A percentile compares a stretch with the other conserved stretches of the same genome.
Conservation (phyloP, 2,888 invertebrate genomes). For the Scaptomyza flava region DNA sequence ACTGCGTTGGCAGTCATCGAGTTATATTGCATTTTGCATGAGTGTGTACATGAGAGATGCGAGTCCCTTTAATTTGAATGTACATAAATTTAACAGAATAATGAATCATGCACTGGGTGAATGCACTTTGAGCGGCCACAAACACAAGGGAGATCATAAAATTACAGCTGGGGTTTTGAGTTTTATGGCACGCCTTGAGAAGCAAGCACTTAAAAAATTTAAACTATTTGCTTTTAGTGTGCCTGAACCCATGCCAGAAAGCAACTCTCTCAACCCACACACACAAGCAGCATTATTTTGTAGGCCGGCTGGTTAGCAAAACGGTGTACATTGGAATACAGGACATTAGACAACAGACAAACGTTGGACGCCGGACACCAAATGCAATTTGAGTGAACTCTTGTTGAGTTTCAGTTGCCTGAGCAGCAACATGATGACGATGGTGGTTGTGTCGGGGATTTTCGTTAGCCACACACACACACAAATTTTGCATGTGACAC, state of each 20-base stretch:
- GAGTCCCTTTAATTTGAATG: constrained; percentile 12
- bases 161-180: constrained; percentile 11
- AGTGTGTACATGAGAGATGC: background rate
- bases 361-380: constrained; percentile 48
- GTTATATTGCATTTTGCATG: constrained; percentile 12
- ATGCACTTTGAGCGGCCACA: constrained; percentile 34
- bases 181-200: constrained; percentile 36
- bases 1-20: constrained; percentile 14
- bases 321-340: constrained; percentile 31
- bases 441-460: constrained; percentile 48
- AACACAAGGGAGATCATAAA: constrained; percentile 29
- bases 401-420: constrained; percentile 72
- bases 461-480: constrained; percentile 59
- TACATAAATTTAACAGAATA: constrained; percentile 18
- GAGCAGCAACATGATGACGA: constrained; percentile 60
- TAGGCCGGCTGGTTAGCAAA: constrained; percentile 57
- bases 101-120: constrained; percentile 39
- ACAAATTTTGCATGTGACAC: constrained; percentile 71
- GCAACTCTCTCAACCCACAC: constrained; percentile 6
- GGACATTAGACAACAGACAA: constrained; percentile 13
- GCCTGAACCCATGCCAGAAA: constrained; percentile 34
- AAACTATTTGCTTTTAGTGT: constrained; percentile 52
- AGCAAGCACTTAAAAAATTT: constrained; percentile 49
- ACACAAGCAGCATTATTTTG: constrained; percentile 47
- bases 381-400: constrained; percentile 80